phyloP scores from a whole-genome alignment of 2,797 vertebrate species.

The Schizothorax lantsangensis region DNA sequence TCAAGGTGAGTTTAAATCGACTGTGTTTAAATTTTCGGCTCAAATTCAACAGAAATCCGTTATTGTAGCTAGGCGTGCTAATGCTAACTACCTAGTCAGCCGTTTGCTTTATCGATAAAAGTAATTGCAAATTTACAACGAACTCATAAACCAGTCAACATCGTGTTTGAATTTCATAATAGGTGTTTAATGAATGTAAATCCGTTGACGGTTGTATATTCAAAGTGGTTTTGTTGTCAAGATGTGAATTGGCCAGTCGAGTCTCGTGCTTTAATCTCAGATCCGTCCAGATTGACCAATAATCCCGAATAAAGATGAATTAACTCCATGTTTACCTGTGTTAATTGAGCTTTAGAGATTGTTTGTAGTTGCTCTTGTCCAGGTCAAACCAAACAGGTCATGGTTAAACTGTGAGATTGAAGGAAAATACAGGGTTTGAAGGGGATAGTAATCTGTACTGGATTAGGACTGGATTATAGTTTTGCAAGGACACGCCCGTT shows the following conservation, averaged over 20 bases:
- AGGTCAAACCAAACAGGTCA: conserved; percentile 3
- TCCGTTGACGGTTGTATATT: background rate
- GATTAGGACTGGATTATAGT: conserved; percentile 78
- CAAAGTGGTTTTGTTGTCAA: background rate
- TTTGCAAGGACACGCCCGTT: conserved; percentile 69
- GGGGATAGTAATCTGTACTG: conserved; percentile 68
- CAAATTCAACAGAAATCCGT: background rate
- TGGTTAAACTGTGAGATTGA: conserved; percentile 2
- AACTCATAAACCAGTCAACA: background rate
- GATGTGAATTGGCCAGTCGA: background rate
- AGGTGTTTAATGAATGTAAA: background rate
- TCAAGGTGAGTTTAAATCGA: conserved; percentile 69
- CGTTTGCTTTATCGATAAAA: conserved; percentile 27
- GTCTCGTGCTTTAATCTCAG: background rate
- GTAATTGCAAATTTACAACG: background rate
- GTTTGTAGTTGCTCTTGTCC: background rate
- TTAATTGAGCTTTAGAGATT: background rate
- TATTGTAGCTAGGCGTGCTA: conserved; percentile 18
- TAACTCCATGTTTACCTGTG: background rate
- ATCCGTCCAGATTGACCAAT: background rate
- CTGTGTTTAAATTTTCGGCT: background rate
- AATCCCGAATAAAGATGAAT: background rate
- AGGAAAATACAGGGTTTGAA: conserved; percentile 46
- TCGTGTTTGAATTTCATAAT: background rate
- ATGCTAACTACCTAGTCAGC: conserved; percentile 49